Evolutionary conservation across 2,888 invertebrate genomes (phyloP).

Genomic region (Nemotelus nigrinus): DNA sequence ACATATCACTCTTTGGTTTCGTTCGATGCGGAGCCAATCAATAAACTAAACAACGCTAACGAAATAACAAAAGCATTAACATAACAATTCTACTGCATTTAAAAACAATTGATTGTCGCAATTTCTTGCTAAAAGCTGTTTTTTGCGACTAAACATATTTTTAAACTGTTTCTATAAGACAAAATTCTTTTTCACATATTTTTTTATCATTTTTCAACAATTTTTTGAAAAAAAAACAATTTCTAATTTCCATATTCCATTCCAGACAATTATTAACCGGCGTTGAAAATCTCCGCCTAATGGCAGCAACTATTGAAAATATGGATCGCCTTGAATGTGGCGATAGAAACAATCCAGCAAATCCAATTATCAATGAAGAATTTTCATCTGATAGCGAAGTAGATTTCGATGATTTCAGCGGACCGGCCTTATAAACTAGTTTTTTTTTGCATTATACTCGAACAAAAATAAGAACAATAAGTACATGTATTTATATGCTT

Average conservation of each 20-base stretch:
- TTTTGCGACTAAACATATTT: too few species aligned
- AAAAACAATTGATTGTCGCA: too few species aligned
- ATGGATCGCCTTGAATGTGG: slow-evolving; percentile 66
- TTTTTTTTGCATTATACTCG: not conserved
- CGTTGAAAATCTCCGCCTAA: slow-evolving; percentile 73
- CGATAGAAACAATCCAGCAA: slow-evolving; percentile 56
- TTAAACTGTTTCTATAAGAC: too few species aligned
- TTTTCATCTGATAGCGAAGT: slow-evolving; percentile 57
- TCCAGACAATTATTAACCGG: slow-evolving; percentile 73
- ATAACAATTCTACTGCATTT: too few species aligned
- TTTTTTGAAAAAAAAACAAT: too few species aligned
- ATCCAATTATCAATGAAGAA: slow-evolving; percentile 50
- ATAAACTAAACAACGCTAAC: too few species aligned
- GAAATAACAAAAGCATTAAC: too few species aligned
- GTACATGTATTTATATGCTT: not conserved
- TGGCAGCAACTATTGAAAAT: slow-evolving; percentile 73
- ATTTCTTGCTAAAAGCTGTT: too few species aligned
- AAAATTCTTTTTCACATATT: too few species aligned
- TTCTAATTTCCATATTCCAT: not conserved
- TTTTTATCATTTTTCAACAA: too few species aligned
- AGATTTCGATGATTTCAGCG: slow-evolving; percentile 58
- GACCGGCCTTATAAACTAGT: slow-evolving; percentile 57
- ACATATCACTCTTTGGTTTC: too few species aligned
- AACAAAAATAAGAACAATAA: not conserved
- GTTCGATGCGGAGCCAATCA: too few species aligned